Conservation (phyloP, 2,113 vertebrate species). For the Paradisaea rubra region DNA sequence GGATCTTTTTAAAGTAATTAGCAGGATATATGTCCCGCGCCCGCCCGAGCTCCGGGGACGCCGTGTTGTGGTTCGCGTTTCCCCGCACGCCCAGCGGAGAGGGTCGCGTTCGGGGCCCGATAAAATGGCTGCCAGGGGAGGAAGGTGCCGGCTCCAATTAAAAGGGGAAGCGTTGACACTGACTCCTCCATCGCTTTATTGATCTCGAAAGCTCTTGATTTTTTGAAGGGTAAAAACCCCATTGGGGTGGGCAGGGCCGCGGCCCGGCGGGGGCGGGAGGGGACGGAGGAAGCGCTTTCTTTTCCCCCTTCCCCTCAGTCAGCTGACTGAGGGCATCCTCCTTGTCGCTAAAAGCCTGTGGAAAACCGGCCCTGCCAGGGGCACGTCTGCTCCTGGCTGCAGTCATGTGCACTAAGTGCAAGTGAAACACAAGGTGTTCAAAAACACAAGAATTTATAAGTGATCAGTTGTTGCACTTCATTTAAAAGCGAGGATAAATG, state of each 20-base stretch:
- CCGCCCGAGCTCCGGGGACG: fast-evolving
- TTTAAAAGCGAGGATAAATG: not conserved
- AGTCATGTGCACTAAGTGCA: not conserved
- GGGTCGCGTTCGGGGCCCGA: no score
- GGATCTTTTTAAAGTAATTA: not conserved
- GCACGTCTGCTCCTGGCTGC: fast-evolving
- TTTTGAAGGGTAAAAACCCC: not conserved
- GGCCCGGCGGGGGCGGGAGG: not conserved
- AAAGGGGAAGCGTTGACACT: not conserved
- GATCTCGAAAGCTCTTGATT: no score
- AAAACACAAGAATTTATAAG: not conserved
- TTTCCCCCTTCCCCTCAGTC: not conserved
- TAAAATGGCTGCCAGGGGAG: not conserved
- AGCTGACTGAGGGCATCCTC: not conserved
- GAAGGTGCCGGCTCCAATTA: not conserved
- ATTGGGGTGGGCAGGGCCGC: not conserved
- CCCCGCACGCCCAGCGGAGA: fast-evolving
- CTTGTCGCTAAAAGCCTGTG: fast-evolving
- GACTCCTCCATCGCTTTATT: not conserved
- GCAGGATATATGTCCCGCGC: fast-evolving
- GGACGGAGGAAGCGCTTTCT: not conserved
- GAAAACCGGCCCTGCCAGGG: fast-evolving
- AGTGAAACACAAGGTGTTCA: not conserved
- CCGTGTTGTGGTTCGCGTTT: fast-evolving
- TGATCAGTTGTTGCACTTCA: not conserved